These are phyloP conservation scores for Notarius lentiginosus DNA, from an alignment of 2,113 vertebrate genomes.

Conservation along the genomic window DNA sequence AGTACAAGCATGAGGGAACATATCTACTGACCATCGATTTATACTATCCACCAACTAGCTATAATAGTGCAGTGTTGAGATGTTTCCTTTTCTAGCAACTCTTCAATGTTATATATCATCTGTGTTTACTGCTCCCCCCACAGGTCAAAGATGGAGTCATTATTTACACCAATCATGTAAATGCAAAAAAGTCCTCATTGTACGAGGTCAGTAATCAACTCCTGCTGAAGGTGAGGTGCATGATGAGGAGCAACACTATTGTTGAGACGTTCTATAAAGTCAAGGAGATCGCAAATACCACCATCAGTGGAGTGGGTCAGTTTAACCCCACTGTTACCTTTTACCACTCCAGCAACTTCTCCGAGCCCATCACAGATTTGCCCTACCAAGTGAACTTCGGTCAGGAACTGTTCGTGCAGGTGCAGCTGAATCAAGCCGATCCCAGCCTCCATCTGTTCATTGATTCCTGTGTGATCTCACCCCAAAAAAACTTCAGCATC, in stretches of 20 bases:
- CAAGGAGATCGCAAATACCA: constrained; percentile 51
- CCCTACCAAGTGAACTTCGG: constrained; percentile 77
- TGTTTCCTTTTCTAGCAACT: too few species aligned
- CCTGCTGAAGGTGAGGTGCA: constrained; percentile 60
- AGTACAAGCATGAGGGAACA: background rate
- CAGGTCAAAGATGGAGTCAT: constrained; percentile 32
- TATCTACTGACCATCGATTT: background rate
- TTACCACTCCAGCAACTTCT: constrained; percentile 73
- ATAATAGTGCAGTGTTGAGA: background rate
- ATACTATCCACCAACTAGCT: background rate
- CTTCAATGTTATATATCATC: background rate
- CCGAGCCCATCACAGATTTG: constrained; percentile 57
- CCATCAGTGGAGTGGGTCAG: constrained; percentile 63
- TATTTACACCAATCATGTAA: constrained; percentile 42
- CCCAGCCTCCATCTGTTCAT: constrained; percentile 71
- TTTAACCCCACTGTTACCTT: constrained; percentile 79
- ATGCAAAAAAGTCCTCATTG: background rate
- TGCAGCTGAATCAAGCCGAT: constrained; percentile 66
- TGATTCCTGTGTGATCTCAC: constrained; percentile 78
- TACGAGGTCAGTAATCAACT: constrained; percentile 22
- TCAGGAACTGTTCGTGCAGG: constrained; percentile 77
- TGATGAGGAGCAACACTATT: constrained; percentile 76
- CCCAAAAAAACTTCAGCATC: constrained; percentile 67
- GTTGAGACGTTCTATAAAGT: constrained; percentile 74
- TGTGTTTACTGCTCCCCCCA: background rate